Evolutionary conservation across 2,888 invertebrate species (phyloP).

Genomic region (Drosophila cognata): DNA sequence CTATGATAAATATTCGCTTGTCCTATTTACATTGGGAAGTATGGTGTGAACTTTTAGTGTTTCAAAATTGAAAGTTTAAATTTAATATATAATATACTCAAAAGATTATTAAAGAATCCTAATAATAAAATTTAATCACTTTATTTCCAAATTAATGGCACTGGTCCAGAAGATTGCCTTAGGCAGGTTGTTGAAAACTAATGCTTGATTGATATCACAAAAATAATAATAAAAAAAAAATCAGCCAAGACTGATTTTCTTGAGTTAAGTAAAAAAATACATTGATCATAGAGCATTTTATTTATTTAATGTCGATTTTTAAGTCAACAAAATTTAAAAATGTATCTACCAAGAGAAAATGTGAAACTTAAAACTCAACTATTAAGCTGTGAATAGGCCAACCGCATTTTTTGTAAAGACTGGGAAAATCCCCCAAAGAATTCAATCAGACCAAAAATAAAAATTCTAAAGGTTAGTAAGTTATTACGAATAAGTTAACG

Average conservation of each 20-base stretch:
- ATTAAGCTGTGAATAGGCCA: neutral
- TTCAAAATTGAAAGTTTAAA: neutral
- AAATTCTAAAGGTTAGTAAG: neutral
- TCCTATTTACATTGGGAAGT: neutral
- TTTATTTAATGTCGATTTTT: neutral
- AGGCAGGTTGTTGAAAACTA: neutral
- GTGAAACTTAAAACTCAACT: neutral
- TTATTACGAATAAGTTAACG: neutral
- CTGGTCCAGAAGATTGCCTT: neutral
- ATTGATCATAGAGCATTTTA: neutral
- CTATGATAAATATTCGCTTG: neutral
- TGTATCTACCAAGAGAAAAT: neutral
- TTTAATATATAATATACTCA: neutral
- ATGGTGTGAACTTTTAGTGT: neutral
- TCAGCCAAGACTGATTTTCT: neutral
- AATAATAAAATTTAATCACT: neutral
- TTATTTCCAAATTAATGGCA: neutral
- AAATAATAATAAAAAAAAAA: neutral
- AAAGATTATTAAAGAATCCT: neutral
- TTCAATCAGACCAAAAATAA: neutral
- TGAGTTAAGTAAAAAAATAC: neutral
- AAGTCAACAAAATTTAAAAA: neutral
- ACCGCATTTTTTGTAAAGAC: neutral
- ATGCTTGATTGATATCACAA: neutral
- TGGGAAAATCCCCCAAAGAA: neutral